Base-by-base conservation (phyloP, 2,888 invertebrate genomes). In the Geophilus truncorum region DNA sequence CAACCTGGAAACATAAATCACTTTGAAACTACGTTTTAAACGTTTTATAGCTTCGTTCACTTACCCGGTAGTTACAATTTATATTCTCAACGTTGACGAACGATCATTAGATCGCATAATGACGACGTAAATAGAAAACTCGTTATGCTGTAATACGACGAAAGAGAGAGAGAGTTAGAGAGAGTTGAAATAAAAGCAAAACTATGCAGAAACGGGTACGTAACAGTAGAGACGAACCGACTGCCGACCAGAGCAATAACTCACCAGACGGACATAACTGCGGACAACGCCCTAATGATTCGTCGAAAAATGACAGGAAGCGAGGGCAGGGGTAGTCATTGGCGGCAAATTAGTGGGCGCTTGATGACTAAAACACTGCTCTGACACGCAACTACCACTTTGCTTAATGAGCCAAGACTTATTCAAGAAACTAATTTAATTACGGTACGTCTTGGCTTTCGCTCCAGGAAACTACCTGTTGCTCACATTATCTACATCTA, bases 241-340 rank as follows among this genome's bases (percentile, higher is more conserved):
- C n/a, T 18, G 18, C 45, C 18, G n/a, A 45, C 45, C 5, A 45
- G 15, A 25, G 25, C 15, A 10, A 25, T 62, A 62, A 62, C 62
- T 62, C 28, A 62, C 62, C 62, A 62, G 25, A 25, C 62, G 28
- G 62, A 28, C 62, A 62, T 62, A 62, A 62, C 28, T 28, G 28
- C 62, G 62, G 62, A 62, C 62, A 62, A 62, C 62, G 62, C 62
- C 62, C 62, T 62, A 62, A 62, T 62, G 62, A 62, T 62, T 62
- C 62, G 62, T 28, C 23, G 62, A 23, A 62, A 62, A 62, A 62
- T 62, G 62, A 62, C 62, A 62, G 62, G 62, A 62, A 62, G 62
- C 62, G 62, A 62, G 62, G 28, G 25, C 62, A 62, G 62, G 62
- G 62, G 62, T 62, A 62, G 62, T 62, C 62, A 62, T 62, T 62